Base-by-base conservation (phyloP, 2,113 vertebrate genomes). In the Eolophus roseicapilla region DNA sequence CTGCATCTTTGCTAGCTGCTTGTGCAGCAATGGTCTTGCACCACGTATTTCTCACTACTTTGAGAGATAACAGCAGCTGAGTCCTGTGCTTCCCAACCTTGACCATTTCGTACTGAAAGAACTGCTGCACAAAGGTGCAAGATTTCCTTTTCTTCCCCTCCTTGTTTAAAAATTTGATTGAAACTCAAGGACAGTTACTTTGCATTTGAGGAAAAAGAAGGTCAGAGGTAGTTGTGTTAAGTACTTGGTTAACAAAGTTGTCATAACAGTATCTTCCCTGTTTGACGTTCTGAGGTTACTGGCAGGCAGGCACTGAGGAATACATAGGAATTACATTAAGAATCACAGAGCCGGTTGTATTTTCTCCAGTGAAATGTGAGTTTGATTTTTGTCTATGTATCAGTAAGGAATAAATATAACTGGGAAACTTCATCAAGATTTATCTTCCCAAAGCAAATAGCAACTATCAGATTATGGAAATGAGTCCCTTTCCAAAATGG, bases 121-220 rank as follows among this genome's bases (percentile, higher is more conserved):
- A 28, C 33, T 35, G 7, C 43, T 82, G 25, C 44, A 17, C 16
- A 41, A 44, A 65, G 9, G 7, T 60, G 63, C 29, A 70, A 46
- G 18, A 13, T 69, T 18, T 21, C 8, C 4, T 15, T 47, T 53
- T 23, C 19, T 9, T 0, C 0, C 33, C 21, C 13, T 4, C 6
- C 0, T 8, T 60, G 31, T 62, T 50, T 2, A 43, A 33, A 37
- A 13, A 31, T 7, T 8, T 18, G 27, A 4, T 7, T 44, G 62
- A 68, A 57, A 29, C 9, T 71, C 29, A 3, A 57, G 43, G 13
- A 31, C 13, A 47, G 20, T 41, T 78, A 44, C 29, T 75, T 81
- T 88, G 21, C 20, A 5, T 60, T 75, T 57, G 24, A 35, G 33
- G 57, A 13, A n/a, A 44, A 65, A 49, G 29, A 69, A 50, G 7